Evolutionary conservation across 2,888 invertebrate species (phyloP), one percentile per base, ranked within the genome.

Genomic region (Antitype chi): DNA sequence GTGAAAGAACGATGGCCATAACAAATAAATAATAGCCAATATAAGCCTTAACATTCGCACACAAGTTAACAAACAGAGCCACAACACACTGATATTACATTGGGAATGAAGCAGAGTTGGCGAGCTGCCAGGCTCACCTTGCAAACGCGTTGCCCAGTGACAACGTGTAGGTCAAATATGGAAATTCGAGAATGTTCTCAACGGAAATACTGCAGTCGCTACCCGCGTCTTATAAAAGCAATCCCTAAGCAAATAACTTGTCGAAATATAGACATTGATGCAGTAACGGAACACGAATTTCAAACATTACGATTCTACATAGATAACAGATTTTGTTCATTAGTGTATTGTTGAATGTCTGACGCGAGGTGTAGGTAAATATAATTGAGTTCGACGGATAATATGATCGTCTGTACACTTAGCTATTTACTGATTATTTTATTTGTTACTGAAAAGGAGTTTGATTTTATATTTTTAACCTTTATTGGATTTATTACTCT

Each of bases 101-200:
- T 60, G 72, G 49, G 52, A 76, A 72, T 55, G 70, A 67, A 70
- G 64, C 72, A 66, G 25, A 64, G 63, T 59, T 88, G 87, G 84
- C 80, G 11, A 0, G 9, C 9, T 32, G 86, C 88, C 88, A 86
- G 70, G 25, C 60, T 74, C 76, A 80, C 86, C 84, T 84, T 28
- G 47, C 20, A 53, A 59, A 52, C 57, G n/a, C 53, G 60, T 66
- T 57, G 60, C 74, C 28, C 47, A 62, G 43, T 68, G 72, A 70
- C 49, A 66, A 64, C 64, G 62, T 68, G 60, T 23, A 53, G 38
- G 57, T 82, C 71, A 80, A 82, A 84, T 78, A 82, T 78, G 77
- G 71, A 87, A 81, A 87, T 84, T 70, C 23, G 64, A 72, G 52
- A 80, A 78, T 69, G 49, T 70, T 67, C 67, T 13, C 75, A 52